phyloP scores from a whole-genome alignment of 2,888 invertebrate genomes.

The Pyrochroa serraticornis region DNA sequence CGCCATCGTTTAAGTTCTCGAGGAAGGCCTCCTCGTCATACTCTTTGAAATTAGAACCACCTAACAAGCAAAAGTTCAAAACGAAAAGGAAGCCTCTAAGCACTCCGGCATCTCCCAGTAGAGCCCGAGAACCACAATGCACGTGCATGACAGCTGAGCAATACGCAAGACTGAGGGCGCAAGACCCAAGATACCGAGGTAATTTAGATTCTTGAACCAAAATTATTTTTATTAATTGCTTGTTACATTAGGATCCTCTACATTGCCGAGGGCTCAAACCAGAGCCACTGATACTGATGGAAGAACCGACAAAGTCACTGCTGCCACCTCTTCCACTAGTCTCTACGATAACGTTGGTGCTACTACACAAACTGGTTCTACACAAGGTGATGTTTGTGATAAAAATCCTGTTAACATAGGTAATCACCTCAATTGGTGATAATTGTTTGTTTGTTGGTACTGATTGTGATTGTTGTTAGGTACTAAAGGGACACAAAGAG shows the following conservation, averaged over 20 bases:
- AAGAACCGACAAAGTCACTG: slow-evolving; percentile 74
- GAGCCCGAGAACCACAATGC: slow-evolving; percentile 86
- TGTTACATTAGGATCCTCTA: slow-evolving; percentile 75
- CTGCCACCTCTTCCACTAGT: slow-evolving; percentile 87
- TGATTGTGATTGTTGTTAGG: slow-evolving; percentile 32
- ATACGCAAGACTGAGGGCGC: slow-evolving; percentile 81
- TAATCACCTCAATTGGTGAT: slow-evolving; percentile 1
- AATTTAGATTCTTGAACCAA: slow-evolving; percentile 27
- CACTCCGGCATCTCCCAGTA: slow-evolving; percentile 91
- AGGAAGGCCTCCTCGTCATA: slow-evolving; percentile 97
- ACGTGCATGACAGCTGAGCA: slow-evolving; percentile 96
- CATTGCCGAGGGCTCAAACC: slow-evolving; percentile 78
- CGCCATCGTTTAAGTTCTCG: slow-evolving; percentile 97
- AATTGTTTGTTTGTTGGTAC: neutral
- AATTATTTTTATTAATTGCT: neutral
- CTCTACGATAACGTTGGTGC: slow-evolving; percentile 81
- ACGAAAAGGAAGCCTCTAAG: slow-evolving; percentile 89
- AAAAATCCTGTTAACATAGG: slow-evolving; percentile 23
- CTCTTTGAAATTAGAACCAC: slow-evolving; percentile 91
- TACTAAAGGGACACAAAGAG: slow-evolving; percentile 58
- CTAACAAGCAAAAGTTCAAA: slow-evolving; percentile 85
- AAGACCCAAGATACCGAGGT: slow-evolving; percentile 81
- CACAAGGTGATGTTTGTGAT: slow-evolving; percentile 49
- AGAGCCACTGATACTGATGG: slow-evolving; percentile 68
- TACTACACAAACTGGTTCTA: slow-evolving; percentile 52